Evolutionary conservation across 2,113 vertebrate species (phyloP).

Genomic region (Panthera uncia): DNA sequence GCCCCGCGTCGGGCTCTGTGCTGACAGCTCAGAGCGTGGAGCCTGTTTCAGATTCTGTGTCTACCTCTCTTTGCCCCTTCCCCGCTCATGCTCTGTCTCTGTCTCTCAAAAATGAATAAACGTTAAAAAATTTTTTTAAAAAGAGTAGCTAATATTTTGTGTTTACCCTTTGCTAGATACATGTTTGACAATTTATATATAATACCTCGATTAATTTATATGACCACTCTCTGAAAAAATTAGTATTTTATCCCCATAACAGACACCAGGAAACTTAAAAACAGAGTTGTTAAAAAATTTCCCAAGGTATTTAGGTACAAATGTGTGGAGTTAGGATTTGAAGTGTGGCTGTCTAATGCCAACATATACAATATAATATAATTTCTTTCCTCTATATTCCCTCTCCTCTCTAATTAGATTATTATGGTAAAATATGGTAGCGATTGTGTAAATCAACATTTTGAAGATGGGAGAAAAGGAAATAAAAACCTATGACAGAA

Average conservation of each 20-base stretch:
- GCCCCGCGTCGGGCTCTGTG: no score
- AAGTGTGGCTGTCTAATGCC: background rate
- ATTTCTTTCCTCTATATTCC: background rate
- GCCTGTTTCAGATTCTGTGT: no score
- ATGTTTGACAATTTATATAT: background rate
- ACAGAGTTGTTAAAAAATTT: background rate
- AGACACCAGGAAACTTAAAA: background rate
- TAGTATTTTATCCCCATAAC: background rate
- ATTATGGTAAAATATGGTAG: background rate
- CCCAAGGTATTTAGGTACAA: background rate
- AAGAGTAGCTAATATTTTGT: background rate
- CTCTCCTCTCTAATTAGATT: background rate
- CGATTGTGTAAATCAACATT: background rate
- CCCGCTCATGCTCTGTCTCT: no score
- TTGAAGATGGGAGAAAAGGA: background rate
- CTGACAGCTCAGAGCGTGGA: no score
- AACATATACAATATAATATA: background rate
- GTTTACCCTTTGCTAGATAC: background rate
- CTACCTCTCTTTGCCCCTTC: no score
- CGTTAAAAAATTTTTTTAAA: no score
- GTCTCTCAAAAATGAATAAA: no score
- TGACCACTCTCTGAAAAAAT: background rate
- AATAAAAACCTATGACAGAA: background rate
- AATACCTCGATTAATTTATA: background rate
- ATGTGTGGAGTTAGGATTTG: background rate